Evolutionary conservation across 2,888 invertebrate genomes (phyloP).

Genomic region (Spisula subtruncata): DNA sequence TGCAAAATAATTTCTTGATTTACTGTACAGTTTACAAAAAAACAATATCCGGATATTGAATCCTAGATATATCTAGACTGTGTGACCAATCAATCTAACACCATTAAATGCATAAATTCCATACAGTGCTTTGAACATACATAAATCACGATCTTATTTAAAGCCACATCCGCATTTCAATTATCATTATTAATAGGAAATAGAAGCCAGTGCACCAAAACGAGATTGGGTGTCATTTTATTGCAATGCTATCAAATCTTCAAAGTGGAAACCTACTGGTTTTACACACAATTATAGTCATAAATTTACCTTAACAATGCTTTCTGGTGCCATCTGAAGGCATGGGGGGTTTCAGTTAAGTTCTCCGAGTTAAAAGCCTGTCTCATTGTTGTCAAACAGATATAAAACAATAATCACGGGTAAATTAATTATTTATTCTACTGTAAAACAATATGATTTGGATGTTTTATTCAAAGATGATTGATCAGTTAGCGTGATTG

Average conservation of each 20-base stretch:
- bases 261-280: constrained; percentile 52
- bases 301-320: constrained; percentile 48
- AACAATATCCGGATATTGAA: neutral
- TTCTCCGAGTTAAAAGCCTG: constrained; percentile 26
- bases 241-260: constrained; percentile 42
- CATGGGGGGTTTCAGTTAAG: constrained; percentile 19
- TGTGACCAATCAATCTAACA: constrained; percentile 11
- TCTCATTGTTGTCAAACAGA: constrained; percentile 31
- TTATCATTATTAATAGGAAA: constrained; percentile 39
- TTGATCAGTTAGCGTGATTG: constrained; percentile 19
- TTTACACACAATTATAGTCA: constrained; percentile 44
- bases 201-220: constrained; percentile 20
- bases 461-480: constrained; percentile 19
- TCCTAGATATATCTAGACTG: neutral
- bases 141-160: constrained; percentile 33
- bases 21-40: neutral
- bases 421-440: constrained; percentile 30
- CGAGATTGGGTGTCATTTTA: constrained; percentile 45
- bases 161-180: constrained; percentile 33
- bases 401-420: constrained; percentile 17
- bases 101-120: neutral
- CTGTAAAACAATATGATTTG: constrained; percentile 24
- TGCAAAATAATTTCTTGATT: no score
- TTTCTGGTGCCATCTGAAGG: neutral
- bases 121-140: constrained; percentile 14